These are phyloP conservation scores for Priocnemis perturbator DNA, from an alignment of 2,888 invertebrate species.

Conservation along the genomic window DNA sequence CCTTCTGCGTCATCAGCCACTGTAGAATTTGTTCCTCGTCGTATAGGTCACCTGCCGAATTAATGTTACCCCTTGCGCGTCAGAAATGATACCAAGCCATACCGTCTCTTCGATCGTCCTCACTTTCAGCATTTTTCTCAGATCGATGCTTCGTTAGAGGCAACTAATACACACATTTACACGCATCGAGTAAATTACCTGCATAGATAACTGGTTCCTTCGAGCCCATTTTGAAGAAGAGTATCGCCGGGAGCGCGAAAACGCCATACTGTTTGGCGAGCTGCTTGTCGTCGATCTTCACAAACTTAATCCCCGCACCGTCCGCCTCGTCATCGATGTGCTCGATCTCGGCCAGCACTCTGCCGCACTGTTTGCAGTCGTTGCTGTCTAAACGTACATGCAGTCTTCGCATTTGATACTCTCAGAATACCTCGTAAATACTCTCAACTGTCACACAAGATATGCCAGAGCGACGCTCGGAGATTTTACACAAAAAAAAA, in stretches of 20 bases:
- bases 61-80: neutral
- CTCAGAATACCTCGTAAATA: neutral
- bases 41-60: slow-evolving; percentile 82
- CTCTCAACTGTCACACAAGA: no score
- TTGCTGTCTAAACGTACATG: slow-evolving; percentile 87
- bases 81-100: neutral
- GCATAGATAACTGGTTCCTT: slow-evolving; percentile 95
- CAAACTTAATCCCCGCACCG: slow-evolving; percentile 92
- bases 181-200: slow-evolving; percentile 76
- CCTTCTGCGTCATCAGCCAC: slow-evolving; percentile 94
- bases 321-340: slow-evolving; percentile 97
- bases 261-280: slow-evolving; percentile 93
- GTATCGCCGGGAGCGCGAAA: slow-evolving; percentile 91
- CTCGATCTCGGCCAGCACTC: slow-evolving; percentile 91
- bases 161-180: no score
- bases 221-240: slow-evolving; percentile 91
- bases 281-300: slow-evolving; percentile 92
- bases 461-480: no score
- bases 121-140: no score
- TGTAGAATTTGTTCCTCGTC: slow-evolving; percentile 92
- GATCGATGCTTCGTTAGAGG: no score
- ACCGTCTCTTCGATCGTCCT: no score
- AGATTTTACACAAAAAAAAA: no score
- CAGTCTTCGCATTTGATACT: slow-evolving; percentile 39
- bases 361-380: slow-evolving; percentile 95